Base-by-base conservation (phyloP, 2,888 invertebrate genomes). In the Cacoxenus indagator region DNA sequence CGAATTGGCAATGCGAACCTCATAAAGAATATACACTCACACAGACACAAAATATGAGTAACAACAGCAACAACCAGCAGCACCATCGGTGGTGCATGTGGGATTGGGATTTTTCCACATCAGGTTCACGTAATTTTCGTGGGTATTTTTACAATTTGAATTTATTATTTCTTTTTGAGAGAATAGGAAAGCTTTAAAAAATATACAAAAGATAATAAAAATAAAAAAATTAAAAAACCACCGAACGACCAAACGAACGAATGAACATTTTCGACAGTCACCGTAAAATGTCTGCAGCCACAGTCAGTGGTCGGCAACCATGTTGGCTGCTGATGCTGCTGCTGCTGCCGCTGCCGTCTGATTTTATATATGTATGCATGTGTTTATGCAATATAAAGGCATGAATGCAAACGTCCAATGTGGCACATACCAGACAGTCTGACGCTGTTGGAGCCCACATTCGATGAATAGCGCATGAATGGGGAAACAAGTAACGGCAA, bases 371-470 rank as follows among this genome's bases (percentile, higher is more conserved):
- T n/a, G 17, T 48, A 17, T 48, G 48, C 17, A 6, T 48, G 48
- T 48, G 48, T 37, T 8, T 2, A 11, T 37, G 6, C 48, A 48
- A 48, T 48, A 17, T 48, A 48, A 17, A 17, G 17, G 48, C 48
- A 17, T 48, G n/a, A n/a, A 19, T 48, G 48, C 48, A 19, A 48
- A 37, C 37, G 14, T 37, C 14, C 37, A 37, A 37, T 37, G 37
- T 64, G 67, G 78, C 78, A 79, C 86, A 85, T 84, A 81, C 86
- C 86, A 85, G 85, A 85, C 85, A 85, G 86, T 86, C 86, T 86
- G 85, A 85, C 86, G 85, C 86, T 86, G 85, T 86, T 85, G 86
- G 85, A 86, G 86, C 86, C 86, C 85, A 85, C 84, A 80, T 80
- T 73, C 75, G 69, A 68, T 66, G 66, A 14, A 66, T 26, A 19